A percentile compares a stretch with the other conserved stretches of the same genome.
These are phyloP conservation scores for Brachionus rubens DNA, from an alignment of 1,140 invertebrate genomes.

Conservation along the genomic window DNA sequence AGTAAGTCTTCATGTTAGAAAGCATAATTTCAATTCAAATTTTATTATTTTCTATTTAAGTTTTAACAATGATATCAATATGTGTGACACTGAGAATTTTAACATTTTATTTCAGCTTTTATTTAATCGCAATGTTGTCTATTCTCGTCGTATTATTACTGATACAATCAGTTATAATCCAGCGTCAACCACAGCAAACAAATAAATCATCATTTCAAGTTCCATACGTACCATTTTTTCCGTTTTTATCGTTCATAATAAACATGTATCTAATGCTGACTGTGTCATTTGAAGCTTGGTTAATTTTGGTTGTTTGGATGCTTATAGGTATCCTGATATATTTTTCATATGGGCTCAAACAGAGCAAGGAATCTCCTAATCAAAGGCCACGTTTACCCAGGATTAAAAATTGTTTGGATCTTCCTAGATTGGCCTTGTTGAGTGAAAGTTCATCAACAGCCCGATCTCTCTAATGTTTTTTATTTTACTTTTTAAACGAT, in stretches of 20 bases:
- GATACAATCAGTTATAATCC: constrained; percentile 50
- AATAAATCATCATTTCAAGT: constrained; percentile 53
- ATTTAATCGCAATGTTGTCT: background rate
- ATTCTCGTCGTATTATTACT: constrained; percentile 49
- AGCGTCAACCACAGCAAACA: constrained; percentile 53
- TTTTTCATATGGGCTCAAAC: constrained; percentile 43
- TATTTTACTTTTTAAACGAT: no score
- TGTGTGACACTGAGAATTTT: constrained; percentile 8
- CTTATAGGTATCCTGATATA: constrained; percentile 48
- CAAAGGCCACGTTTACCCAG: no score
- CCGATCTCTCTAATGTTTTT: no score
- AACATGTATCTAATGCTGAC: constrained; percentile 54
- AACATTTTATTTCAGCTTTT: background rate
- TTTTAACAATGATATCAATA: constrained; percentile 28
- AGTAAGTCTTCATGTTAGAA: background rate
- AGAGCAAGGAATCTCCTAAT: constrained; percentile 7
- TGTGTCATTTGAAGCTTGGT: constrained; percentile 54
- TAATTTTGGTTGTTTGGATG: constrained; percentile 56
- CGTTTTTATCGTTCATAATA: constrained; percentile 52
- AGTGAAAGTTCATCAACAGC: background rate
- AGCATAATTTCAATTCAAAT: no score
- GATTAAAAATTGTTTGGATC: no score
- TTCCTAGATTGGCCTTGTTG: background rate
- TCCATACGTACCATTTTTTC: constrained; percentile 56
- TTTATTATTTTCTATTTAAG: background rate